A percentile compares a stretch with the other conserved stretches of the same genome.
Evolutionary conservation across 30 jellyfish, hydroid and myxozoan species (phyloP).

Genomic region (Rhopilema esculentum): DNA sequence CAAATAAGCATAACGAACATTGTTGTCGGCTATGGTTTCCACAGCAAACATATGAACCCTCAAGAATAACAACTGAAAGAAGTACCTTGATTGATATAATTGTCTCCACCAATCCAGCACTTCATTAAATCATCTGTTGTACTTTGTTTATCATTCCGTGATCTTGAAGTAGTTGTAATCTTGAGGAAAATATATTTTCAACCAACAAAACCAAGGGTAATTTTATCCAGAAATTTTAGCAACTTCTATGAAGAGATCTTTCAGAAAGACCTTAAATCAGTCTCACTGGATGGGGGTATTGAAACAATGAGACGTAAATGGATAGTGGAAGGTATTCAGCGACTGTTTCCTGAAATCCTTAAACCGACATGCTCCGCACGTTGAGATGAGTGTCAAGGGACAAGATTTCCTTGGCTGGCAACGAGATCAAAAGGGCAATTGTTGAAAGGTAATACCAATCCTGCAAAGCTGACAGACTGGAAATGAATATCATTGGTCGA

Average conservation of each 20-base stretch:
- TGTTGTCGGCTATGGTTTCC: conserved; percentile 61
- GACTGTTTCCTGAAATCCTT: conserved; percentile 39
- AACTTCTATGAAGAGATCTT: conserved; percentile 63
- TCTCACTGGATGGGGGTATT: conserved; percentile 55
- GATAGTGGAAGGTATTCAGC: conserved; percentile 57
- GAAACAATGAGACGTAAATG: conserved; percentile 31
- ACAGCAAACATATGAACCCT: conserved; percentile 45
- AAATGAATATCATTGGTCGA: conserved; percentile 67
- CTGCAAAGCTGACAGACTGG: conserved; percentile 65
- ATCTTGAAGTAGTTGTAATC: conserved; percentile 52
- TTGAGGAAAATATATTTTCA: conserved; percentile 67
- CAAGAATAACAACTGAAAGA: conserved; percentile 34
- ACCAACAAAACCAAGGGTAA: conserved; percentile 43
- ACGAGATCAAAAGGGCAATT: conserved; percentile 39
- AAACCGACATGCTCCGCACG: conserved; percentile 73
- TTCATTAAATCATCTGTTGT: conserved; percentile 58
- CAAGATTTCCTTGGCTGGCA: conserved; percentile 76
- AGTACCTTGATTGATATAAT: conserved; percentile 63
- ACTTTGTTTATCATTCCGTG: conserved; percentile 68
- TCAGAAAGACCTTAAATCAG: conserved; percentile 46
- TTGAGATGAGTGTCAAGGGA: conserved; percentile 59
- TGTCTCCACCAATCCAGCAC: conserved; percentile 71
- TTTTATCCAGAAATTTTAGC: conserved; percentile 52
- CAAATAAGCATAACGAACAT: conserved; percentile 64
- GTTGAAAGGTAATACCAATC: conserved; percentile 55